These are phyloP conservation scores for Vireo griseus DNA, from an alignment of 2,797 vertebrate genomes.

Conservation along the genomic window DNA sequence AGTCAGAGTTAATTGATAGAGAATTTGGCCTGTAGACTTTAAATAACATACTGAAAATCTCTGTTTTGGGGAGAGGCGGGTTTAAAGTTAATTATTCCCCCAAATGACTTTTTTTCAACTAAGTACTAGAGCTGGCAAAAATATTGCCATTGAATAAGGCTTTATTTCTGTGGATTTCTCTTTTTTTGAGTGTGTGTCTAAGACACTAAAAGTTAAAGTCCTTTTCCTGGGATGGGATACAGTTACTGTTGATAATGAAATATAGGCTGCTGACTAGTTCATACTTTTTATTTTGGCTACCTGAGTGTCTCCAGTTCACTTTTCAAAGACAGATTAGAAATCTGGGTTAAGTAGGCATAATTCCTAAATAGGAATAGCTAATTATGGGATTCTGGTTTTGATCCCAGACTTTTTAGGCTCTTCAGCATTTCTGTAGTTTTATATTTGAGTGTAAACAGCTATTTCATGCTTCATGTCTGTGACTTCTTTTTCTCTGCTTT, in stretches of 20 bases:
- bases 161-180: neutral
- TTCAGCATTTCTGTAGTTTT: neutral
- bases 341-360: neutral
- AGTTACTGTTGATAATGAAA: neutral
- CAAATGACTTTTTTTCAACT: conserved; percentile 6
- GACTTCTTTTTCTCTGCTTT: neutral
- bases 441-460: neutral
- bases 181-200: neutral
- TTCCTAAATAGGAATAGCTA: neutral
- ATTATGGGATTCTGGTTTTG: neutral
- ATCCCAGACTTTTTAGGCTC: neutral
- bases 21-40: conserved; percentile 56
- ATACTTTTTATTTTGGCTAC: neutral
- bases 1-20: conserved; percentile 53
- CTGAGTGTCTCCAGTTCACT: neutral
- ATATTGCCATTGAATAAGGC: neutral
- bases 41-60: conserved; percentile 59
- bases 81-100: conserved; percentile 48
- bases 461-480: neutral
- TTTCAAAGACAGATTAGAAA: neutral
- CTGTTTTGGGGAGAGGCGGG: conserved; percentile 42
- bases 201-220: neutral
- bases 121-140: conserved; percentile 11
- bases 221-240: neutral
- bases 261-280: neutral